Evolutionary conservation across 2,113 vertebrate species (phyloP), one percentile per base, ranked within the genome.

Genomic region (Podiceps cristatus): DNA sequence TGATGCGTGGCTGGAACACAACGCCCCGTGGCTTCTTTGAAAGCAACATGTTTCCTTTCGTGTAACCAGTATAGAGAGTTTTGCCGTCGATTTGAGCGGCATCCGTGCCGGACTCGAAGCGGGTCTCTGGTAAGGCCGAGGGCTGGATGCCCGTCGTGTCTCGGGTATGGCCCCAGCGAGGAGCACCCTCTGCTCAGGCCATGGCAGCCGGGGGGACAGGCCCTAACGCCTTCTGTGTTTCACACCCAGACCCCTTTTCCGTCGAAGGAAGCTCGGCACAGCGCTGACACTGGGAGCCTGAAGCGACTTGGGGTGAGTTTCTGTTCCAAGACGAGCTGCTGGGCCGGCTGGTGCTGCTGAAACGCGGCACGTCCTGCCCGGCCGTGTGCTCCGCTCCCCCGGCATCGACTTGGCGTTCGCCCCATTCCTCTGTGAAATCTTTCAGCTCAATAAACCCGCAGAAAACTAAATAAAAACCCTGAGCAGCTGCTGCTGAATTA

Each of bases 261-360:
- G 2, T 2, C 0, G 7, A 28, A 29, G 37, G 55, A 23, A 49
- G 17, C 55, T 69, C 8, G 1, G 74, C 44, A 3, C 52, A 45
- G 56, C 27, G 0, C 69, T 10, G 7, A 4, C 6, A 0, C n/a
- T 3, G 4, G 0, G 52, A 20, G 19, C 12, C 0, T 5, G 17
- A 23, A 5, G 20, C 3, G 50, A 2, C 37, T 23, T 9, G 28
- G 50, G 62, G 20, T 52, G 86, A 18, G 7, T 29, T 45, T 60
- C 40, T 56, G 28, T 8, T 28, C 2, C 7, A 11, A 12, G 20
- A 5, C 0, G 5, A 28, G 76, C 40, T 28, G 62, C 22, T 15
- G 62, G 28, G 22, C 1, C 3, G 17, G 55, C 40, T 25, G 2
- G n/a, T 11, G 55, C 53, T 23, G 76, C 76, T 44, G 37, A 5